Percentiles rank a stretch among this genome's conserved stretches.
Evolutionary conservation across 1,140 invertebrate genomes (phyloP).

Genomic region (Pogonomyrmex californicus): DNA sequence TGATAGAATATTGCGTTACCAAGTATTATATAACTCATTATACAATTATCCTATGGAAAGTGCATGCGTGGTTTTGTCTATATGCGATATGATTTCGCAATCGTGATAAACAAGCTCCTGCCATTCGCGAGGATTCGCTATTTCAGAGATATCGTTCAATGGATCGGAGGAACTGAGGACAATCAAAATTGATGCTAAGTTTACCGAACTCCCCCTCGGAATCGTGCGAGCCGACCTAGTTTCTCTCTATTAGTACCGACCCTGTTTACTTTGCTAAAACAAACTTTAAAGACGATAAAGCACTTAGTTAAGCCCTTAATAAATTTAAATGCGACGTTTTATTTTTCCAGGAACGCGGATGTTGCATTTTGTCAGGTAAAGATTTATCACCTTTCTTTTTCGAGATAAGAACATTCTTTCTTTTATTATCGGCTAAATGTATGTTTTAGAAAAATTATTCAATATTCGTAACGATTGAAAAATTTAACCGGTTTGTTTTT

Average conservation of each 20-base stretch:
- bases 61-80: neutral
- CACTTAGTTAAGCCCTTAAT: slow-evolving; percentile 44
- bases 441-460: neutral
- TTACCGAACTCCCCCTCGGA: slow-evolving; percentile 58
- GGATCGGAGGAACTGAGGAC: slow-evolving; percentile 54
- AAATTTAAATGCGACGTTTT: slow-evolving; percentile 37
- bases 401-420: neutral
- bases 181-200: slow-evolving; percentile 64
- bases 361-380: neutral
- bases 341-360: slow-evolving; percentile 16
- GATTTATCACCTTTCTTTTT: slow-evolving; percentile 19
- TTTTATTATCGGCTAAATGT: neutral
- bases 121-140: slow-evolving; percentile 34
- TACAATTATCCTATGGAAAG: neutral
- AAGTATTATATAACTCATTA: neutral
- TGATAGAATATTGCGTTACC: slow-evolving; percentile 1
- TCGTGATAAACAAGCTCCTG: slow-evolving; percentile 47
- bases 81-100: slow-evolving; percentile 9
- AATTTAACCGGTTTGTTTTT: neutral
- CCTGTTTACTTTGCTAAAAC: slow-evolving; percentile 60
- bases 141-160: slow-evolving; percentile 54
- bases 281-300: slow-evolving; percentile 64
- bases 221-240: slow-evolving; percentile 57
- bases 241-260: slow-evolving; percentile 61
- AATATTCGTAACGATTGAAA: neutral